Evolutionary conservation across 2,113 vertebrate species (phyloP), one percentile per base, ranked within the genome.

Genomic region (Anthoscopus minutus): DNA sequence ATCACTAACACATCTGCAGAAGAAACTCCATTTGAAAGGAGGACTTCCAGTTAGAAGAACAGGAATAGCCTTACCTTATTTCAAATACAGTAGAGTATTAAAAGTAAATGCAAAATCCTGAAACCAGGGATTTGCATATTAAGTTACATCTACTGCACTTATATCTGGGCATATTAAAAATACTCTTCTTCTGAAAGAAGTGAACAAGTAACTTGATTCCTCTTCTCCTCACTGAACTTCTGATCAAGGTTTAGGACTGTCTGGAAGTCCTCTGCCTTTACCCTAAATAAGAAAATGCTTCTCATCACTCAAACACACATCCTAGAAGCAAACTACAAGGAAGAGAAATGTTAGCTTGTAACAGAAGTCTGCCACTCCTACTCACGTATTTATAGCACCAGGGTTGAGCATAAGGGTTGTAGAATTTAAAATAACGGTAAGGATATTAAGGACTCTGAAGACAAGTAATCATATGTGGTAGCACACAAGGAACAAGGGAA

Each of bases 351-450:
- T 38, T 61, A 77, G 40, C 77, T 88, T 74, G 27, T 62, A 81
- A 64, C 90, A 94, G 82, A 92, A 96, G 92, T 92, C 94, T 96
- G 88, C 83, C 93, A 93, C 93, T 93, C 90, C 95, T 86, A 92
- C 95, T 84, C 95, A 91, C 35, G 21, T 70, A 96, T 86, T 96
- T 96, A 92, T 93, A 96, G 88, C 67, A 60, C 9, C 44, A 90
- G 61, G 57, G 64, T 56, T 95, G 92, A 95, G 76, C 56, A 86
- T 38, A 82, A 91, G 50, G 48, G 60, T 88, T 85, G 74, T 37
- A 84, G 69, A 94, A 74, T 78, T 88, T 77, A 81, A 88, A 92
- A 62, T 58, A 83, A 90, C 3, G 0, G 15, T 48, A 74, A 92
- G 48, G 47, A 78, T 92, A 88, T 64, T 93, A 67, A 96, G 79